phyloP scores from a whole-genome alignment of 2,888 invertebrate genomes.

The Flexamia atlantica region DNA sequence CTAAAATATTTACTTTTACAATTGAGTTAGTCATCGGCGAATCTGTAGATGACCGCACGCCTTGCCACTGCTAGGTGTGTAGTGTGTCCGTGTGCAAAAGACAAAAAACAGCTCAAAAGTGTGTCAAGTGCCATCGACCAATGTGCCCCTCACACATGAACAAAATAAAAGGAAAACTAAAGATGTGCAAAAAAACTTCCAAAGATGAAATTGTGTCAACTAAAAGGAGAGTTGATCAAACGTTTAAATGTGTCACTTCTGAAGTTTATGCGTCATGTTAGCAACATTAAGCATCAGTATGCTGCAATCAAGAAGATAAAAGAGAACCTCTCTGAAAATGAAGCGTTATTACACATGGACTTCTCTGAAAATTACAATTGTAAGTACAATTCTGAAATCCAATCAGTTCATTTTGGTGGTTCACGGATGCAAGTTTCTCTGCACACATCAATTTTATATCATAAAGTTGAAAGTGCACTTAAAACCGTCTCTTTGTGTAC shows the following conservation, averaged over 20 bases:
- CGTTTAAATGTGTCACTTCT: neutral
- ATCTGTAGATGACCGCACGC: too few species aligned
- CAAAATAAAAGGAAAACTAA: slow-evolving; percentile 5
- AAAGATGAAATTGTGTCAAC: neutral
- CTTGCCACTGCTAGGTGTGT: too few species aligned
- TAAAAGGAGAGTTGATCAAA: slow-evolving; percentile 1
- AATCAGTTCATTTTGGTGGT: slow-evolving; percentile 46
- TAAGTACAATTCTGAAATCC: slow-evolving; percentile 49
- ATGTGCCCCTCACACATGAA: too few species aligned
- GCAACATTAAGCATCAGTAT: slow-evolving; percentile 59
- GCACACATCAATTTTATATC: slow-evolving; percentile 26
- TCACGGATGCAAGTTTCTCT: slow-evolving; percentile 14
- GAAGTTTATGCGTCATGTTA: neutral
- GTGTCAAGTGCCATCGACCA: too few species aligned
- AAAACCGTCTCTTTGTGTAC: slow-evolving; percentile 69
- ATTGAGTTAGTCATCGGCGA: too few species aligned
- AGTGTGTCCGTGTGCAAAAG: too few species aligned
- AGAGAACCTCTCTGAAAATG: slow-evolving; percentile 6
- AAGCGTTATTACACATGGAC: slow-evolving; percentile 41
- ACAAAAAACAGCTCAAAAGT: too few species aligned
- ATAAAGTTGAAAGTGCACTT: neutral
- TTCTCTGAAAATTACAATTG: slow-evolving; percentile 39
- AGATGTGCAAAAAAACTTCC: slow-evolving; percentile 4
- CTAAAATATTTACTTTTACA: too few species aligned
- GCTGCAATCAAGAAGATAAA: slow-evolving; percentile 7